Base-by-base conservation (phyloP, 2,888 invertebrate genomes). In the Chrysina gloriosa region DNA sequence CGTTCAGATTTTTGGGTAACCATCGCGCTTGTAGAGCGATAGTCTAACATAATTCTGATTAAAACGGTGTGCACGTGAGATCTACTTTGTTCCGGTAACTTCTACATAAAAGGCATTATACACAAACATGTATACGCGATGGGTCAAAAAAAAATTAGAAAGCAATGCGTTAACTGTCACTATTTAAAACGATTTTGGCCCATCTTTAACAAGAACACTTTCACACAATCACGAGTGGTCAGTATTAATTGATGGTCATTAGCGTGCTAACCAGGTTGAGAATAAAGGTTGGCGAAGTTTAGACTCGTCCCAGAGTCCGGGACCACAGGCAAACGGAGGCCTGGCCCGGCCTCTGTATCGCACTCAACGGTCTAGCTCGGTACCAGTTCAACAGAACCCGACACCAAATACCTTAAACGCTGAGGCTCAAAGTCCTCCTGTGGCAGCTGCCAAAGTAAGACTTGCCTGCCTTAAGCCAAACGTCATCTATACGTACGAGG, bases 361-460 rank as follows among this genome's bases (percentile, higher is more conserved):
- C 79, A 87, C 88, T 56, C 88, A 88, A 80, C 85, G 89, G 70
- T 89, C 89, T 80, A 88, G 87, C 77, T 89, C 89, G 50, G 87
- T 89, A 84, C 89, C 89, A 54, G 81, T 81, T 71, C 82, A 80
- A 75, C 80, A 81, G 78, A 81, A 74, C 66, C 72, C 76, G 36
- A 70, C 74, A 70, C 63, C 65, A 71, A 71, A 72, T 67, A 69
- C 69, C 63, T 61, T 72, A 71, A 73, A 70, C 67, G 69, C 68
- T 65, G 71, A 71, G 68, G 72, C 70, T 65, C 71, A 76, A 73
- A 79, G 77, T 74, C 75, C 75, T 73, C 78, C 78, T 73, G 79
- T 79, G 75, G 77, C 78, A 76, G 76, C 79, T 67, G 72, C 80
- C 77, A 82, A 83, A 83, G 83, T 83, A 83, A 83, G 82, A 77